phyloP scores from a whole-genome alignment of 2,888 invertebrate genomes.

The Brenthis hecate region DNA sequence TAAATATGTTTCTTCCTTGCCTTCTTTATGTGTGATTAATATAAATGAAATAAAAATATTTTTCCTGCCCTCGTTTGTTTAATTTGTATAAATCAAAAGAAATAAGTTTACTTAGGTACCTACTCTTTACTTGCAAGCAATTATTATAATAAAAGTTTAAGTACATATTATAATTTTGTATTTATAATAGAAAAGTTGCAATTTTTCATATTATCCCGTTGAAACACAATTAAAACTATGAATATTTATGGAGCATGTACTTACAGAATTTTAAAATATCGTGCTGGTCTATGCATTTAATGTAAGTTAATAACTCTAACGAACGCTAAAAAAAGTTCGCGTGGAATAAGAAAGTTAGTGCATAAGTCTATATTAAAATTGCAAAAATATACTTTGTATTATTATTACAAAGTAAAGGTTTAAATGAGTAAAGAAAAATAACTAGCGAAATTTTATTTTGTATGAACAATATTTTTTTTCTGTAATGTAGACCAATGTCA shows the following conservation, averaged over 20 bases:
- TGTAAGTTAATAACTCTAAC: slow-evolving; percentile 18
- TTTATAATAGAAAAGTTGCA: background rate
- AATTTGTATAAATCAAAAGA: no score
- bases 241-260: slow-evolving; percentile 10
- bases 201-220: slow-evolving; percentile 8
- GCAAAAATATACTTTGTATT: slow-evolving; percentile 7
- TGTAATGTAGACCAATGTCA: no score
- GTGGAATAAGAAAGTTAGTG: slow-evolving; percentile 16
- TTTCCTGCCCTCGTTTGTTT: no score
- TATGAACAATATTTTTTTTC: no score
- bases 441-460: background rate
- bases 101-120: no score
- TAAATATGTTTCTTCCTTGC: no score
- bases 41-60: no score
- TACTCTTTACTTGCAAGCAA: no score
- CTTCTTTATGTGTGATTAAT: no score
- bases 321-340: slow-evolving; percentile 16
- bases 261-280: slow-evolving; percentile 7
- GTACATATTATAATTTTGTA: background rate
- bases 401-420: background rate
- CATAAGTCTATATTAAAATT: slow-evolving; percentile 6
- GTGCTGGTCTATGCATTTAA: slow-evolving; percentile 13
- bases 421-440: slow-evolving; percentile 5
- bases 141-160: no score
- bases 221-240: slow-evolving; percentile 11